Conservation (phyloP, 1,140 invertebrate genomes). For the Drosophila willistoni region DNA sequence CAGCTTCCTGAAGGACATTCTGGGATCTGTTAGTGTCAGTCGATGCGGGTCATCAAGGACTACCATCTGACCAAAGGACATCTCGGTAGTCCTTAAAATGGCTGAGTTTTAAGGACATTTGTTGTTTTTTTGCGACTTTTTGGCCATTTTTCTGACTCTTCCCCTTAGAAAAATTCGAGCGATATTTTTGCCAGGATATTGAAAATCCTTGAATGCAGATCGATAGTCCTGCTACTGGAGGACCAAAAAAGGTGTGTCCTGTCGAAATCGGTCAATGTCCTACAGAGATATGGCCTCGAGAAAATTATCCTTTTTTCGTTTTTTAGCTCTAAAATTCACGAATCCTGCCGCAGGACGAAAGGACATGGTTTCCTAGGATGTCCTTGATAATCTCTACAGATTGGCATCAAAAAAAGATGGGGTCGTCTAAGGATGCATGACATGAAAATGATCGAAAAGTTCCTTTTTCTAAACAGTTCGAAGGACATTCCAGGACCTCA, state of each 20-base stretch:
- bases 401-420: too few species aligned
- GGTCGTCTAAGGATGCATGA: too few species aligned
- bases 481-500: too few species aligned
- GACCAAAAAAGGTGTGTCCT: not conserved
- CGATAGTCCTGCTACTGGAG: not conserved
- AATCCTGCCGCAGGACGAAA: too few species aligned
- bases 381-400: too few species aligned
- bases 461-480: too few species aligned
- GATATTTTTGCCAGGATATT: not conserved
- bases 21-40: not conserved
- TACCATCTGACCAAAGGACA: not conserved
- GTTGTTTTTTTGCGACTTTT: not conserved
- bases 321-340: too few species aligned
- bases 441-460: too few species aligned
- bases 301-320: conserved; percentile 13
- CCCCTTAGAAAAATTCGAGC: not conserved
- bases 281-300: not conserved
- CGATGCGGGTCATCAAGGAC: not conserved
- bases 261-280: not conserved
- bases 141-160: not conserved
- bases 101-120: not conserved
- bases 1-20: not conserved
- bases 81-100: not conserved
- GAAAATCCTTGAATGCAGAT: not conserved
- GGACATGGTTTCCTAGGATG: too few species aligned